phyloP scores from a whole-genome alignment of 2,888 invertebrate species.

The Pardosa pseudoannulata region DNA sequence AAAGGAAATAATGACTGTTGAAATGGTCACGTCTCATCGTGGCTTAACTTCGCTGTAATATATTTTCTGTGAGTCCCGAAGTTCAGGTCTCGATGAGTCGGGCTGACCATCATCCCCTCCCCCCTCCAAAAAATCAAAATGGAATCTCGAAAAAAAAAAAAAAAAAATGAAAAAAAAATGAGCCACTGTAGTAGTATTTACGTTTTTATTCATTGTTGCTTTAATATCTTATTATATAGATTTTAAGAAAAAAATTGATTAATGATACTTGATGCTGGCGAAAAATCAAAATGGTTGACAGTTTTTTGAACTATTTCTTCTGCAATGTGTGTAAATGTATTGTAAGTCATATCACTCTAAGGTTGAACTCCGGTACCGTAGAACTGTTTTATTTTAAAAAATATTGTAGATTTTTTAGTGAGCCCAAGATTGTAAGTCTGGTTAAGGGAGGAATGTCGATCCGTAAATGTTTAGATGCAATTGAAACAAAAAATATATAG shows the following conservation, averaged over 20 bases:
- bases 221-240: constrained; percentile 70
- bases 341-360: constrained; percentile 72
- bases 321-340: constrained; percentile 69
- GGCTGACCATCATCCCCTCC: constrained; percentile 39
- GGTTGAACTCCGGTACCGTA: constrained; percentile 71
- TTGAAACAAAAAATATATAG: neutral
- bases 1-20: constrained; percentile 33
- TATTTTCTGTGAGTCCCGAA: constrained; percentile 67
- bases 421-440: constrained; percentile 15
- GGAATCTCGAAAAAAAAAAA: too few relatives aligned
- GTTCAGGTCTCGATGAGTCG: constrained; percentile 58
- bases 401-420: constrained; percentile 25
- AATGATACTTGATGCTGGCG: constrained; percentile 30
- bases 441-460: neutral
- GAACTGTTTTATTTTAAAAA: constrained; percentile 56
- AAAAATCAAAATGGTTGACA: constrained; percentile 72
- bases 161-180: constrained; percentile 64
- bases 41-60: constrained; percentile 64
- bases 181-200: constrained; percentile 59
- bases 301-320: constrained; percentile 68
- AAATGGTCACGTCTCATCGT: constrained; percentile 54
- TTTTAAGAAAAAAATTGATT: constrained; percentile 62
- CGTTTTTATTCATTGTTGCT: constrained; percentile 72
- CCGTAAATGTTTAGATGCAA: neutral
- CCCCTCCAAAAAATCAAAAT: too few relatives aligned